A percentile compares a stretch with the other conserved stretches of the same genome.
Evolutionary conservation across 2,888 invertebrate genomes (phyloP).

Genomic region (Ectobius pallidus): DNA sequence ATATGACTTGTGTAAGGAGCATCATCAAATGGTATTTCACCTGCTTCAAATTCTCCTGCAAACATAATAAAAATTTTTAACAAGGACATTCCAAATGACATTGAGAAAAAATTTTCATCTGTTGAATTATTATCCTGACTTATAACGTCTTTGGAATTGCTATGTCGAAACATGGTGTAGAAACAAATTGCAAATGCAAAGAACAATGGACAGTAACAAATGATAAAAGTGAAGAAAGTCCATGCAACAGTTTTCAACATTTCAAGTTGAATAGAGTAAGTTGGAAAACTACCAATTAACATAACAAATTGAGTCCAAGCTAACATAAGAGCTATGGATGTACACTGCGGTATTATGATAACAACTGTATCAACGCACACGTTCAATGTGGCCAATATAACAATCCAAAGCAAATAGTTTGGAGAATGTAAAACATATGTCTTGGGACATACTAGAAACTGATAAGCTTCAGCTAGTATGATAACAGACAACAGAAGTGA

Average conservation of each 20-base stretch:
- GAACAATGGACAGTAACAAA: constrained; percentile 1
- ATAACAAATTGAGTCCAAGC: constrained; percentile 17
- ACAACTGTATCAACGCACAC: neutral
- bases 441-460: neutral
- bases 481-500: neutral
- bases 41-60: constrained; percentile 21
- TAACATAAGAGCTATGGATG: neutral
- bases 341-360: neutral
- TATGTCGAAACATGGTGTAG: constrained; percentile 12
- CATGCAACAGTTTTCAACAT: constrained; percentile 18
- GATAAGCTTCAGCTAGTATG: neutral
- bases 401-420: neutral
- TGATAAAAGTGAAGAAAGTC: constrained; percentile 7
- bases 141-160: neutral
- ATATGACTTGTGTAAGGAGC: neutral
- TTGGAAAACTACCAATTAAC: constrained; percentile 5
- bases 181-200: constrained; percentile 13
- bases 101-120: constrained; percentile 1
- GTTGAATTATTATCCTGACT: neutral
- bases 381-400: neutral
- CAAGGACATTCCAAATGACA: neutral
- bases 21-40: neutral
- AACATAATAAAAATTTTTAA: constrained; percentile 21
- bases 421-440: neutral
- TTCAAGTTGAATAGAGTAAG: constrained; percentile 3